Percentiles rank a stretch among this genome's conserved stretches.
These are phyloP conservation scores for Drosophila maculinotata DNA, from an alignment of 2,888 invertebrate species.

Conservation along the genomic window DNA sequence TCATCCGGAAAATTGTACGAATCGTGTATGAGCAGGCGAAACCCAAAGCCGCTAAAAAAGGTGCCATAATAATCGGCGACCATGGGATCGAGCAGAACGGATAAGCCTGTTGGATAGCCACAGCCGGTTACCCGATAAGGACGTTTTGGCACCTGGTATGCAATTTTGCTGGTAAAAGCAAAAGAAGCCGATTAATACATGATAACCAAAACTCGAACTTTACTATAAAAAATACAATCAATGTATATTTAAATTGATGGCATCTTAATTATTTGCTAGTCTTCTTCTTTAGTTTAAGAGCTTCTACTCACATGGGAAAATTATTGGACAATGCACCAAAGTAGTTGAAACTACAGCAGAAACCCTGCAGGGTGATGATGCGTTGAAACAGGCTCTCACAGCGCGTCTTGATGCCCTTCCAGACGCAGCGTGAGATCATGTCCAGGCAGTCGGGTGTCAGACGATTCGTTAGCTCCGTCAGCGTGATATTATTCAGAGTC, in stretches of 20 bases:
- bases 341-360: slow-evolving; percentile 90
- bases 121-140: slow-evolving; percentile 89
- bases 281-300: too few species aligned
- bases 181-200: too few species aligned
- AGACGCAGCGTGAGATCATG: slow-evolving; percentile 87
- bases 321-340: slow-evolving; percentile 85
- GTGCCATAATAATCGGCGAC: slow-evolving; percentile 88
- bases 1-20: slow-evolving; percentile 88
- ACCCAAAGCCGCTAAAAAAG: slow-evolving; percentile 87
- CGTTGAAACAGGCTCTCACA: slow-evolving; percentile 87
- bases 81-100: slow-evolving; percentile 87
- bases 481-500: slow-evolving; percentile 75
- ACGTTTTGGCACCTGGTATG: slow-evolving; percentile 82
- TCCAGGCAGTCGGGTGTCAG: slow-evolving; percentile 87
- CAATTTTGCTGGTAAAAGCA: slow-evolving; percentile 79
- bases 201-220: too few species aligned
- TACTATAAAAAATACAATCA: too few species aligned
- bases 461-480: slow-evolving; percentile 59
- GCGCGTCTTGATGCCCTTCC: slow-evolving; percentile 87
- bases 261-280: too few species aligned
- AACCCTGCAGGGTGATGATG: slow-evolving; percentile 86
- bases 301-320: slow-evolving; percentile 75
- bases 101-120: slow-evolving; percentile 89
- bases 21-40: slow-evolving; percentile 88
- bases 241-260: neutral